Conservation (phyloP, 2,888 invertebrate species). For the Brachyopa scutellaris region DNA sequence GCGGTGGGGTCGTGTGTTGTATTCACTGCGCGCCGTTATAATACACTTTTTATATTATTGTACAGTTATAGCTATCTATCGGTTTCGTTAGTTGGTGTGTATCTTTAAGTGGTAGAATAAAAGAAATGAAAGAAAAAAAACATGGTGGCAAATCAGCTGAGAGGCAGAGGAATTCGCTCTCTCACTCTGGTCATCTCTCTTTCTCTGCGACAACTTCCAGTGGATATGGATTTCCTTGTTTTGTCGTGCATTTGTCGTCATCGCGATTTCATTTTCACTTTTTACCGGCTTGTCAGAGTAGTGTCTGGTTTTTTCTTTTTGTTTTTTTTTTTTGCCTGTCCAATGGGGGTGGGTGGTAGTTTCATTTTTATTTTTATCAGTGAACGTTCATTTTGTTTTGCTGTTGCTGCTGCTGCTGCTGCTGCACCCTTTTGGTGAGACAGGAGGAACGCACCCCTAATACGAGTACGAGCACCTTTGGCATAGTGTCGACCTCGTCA, state of each 20-base stretch:
- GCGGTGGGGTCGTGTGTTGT: conserved; percentile 76
- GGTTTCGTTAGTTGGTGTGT: conserved; percentile 41
- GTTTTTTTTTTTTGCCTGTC: not conserved
- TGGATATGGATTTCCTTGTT: conserved; percentile 53
- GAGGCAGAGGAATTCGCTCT: conserved; percentile 27
- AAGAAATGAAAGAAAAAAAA: conserved; percentile 18
- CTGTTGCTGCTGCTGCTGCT: conserved; percentile 16
- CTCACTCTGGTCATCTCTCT: conserved; percentile 17
- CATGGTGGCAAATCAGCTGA: conserved; percentile 57
- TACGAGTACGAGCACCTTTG: not conserved
- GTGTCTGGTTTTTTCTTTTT: conserved; percentile 32
- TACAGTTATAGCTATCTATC: conserved; percentile 61
- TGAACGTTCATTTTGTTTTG: conserved; percentile 52
- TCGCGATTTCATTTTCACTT: conserved; percentile 70
- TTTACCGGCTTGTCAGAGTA: conserved; percentile 65
- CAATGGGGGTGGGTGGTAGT: conserved; percentile 35
- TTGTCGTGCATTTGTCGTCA: conserved; percentile 25
- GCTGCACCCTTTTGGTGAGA: conserved; percentile 59
- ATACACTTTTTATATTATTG: conserved; percentile 27
- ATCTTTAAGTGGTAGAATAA: conserved; percentile 21
- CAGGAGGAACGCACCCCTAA: conserved; percentile 54
- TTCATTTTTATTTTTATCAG: conserved; percentile 38
- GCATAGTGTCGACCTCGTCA: conserved; percentile 42
- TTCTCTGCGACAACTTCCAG: conserved; percentile 42
- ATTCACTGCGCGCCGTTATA: conserved; percentile 57